Evolutionary conservation across 1,140 invertebrate genomes (phyloP), one percentile per base, ranked within the genome.

Genomic region (Drosophila watanabei): DNA sequence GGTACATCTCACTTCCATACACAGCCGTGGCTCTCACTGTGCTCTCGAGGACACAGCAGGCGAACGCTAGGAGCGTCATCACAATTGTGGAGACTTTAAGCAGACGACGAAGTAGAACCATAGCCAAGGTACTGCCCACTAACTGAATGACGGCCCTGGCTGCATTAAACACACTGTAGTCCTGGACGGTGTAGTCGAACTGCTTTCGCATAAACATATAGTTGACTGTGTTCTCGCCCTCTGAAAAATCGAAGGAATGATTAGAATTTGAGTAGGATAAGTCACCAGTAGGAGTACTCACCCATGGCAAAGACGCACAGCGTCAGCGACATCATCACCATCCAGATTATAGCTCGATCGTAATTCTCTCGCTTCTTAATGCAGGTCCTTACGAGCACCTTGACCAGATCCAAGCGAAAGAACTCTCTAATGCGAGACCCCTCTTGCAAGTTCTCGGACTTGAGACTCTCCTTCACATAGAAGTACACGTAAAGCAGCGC

Each of bases 141-240:
- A 95, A 94, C 30, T 94, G 92, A 0, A 93, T 75, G 5, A 94
- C 92, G 90, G 92, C 94, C 76, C 60, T 94, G 32, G 75, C 93
- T 61, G 93, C 92, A 41, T 93, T 94, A 75, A 93, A 96, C n/a
- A 94, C 82, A 10, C 94, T 95, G 58, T 94, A 96, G 43, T 96
- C 93, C 45, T 94, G 91, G 51, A 96, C 92, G n/a, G 94, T 94
- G 96, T 96, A 97, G 30, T 95, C 93, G 20, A 97, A 94, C 84
- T 95, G 94, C 41, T 95, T 94, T 49, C 95, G 95, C 18, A 94
- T 85, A 79, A 96, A 97, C 49, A 96, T 80, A 79, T 95, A 96
- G 46, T 93, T 94, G 10, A 96, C 93, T 28, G 94, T 91, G 20
- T 89, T 71, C 51, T 93, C 92, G 16, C 92, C 92, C 77, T 95